Percentiles rank a stretch among this genome's conserved stretches.
Evolutionary conservation across 2,888 invertebrate species (phyloP).

Genomic region (Erebia epiphron): DNA sequence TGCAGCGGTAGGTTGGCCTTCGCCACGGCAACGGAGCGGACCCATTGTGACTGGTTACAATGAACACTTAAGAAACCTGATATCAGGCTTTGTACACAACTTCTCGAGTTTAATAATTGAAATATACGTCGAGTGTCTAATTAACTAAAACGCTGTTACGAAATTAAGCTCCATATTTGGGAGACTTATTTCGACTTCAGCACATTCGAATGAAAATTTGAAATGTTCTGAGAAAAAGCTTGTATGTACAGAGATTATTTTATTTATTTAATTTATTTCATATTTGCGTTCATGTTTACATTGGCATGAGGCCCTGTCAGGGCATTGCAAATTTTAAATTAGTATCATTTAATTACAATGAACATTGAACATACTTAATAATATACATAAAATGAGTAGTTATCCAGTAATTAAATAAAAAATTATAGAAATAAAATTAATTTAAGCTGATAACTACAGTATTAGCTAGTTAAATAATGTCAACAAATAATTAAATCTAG

Average conservation of each 20-base stretch:
- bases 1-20: slow-evolving; percentile 74
- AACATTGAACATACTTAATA: no score
- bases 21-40: slow-evolving; percentile 65
- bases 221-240: neutral
- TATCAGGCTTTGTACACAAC: slow-evolving; percentile 64
- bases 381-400: no score
- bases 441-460: no score
- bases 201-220: neutral
- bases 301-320: no score
- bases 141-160: slow-evolving; percentile 37
- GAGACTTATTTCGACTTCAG: neutral
- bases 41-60: slow-evolving; percentile 72
- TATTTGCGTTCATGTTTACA: no score
- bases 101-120: slow-evolving; percentile 62
- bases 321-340: no score
- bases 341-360: no score
- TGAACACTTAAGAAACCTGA: slow-evolving; percentile 75
- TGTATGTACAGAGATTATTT: neutral
- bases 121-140: slow-evolving; percentile 38
- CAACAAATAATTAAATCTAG: no score
- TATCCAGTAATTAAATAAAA: no score
- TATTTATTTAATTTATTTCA: no score
- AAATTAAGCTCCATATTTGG: slow-evolving; percentile 17
- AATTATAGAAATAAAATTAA: no score
- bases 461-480: no score